Evolutionary conservation across 1,140 invertebrate species (phyloP), one percentile per base, ranked within the genome.

Genomic region (Mactra quadrangularis): DNA sequence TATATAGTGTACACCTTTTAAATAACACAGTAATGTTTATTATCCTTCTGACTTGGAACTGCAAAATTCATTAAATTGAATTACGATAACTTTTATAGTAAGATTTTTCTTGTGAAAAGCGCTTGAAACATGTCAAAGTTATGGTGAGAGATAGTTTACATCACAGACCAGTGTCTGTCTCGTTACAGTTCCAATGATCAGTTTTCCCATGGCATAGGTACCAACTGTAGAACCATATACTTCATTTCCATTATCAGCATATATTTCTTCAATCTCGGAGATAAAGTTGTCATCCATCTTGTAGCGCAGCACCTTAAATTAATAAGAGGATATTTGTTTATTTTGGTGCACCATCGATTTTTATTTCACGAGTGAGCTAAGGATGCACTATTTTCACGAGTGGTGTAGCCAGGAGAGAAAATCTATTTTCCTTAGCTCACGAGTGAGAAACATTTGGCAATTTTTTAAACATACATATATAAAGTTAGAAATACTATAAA

Each of bases 181-280:
- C 3, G 1, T 31, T 7, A 78, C n/a, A 1, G 75, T 55, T 25
- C 75, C 60, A 22, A 78, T 38, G 1, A 78, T 22, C 6, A 78
- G 45, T 13, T 25, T 62, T 41, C 75, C 31, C 7, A 68, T 78
- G 7, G 35, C 60, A 35, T 68, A 68, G 0, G 52, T 41, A 25
- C 60, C 75, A n/a, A 31, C 31, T 38, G 75, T 17, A 3, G 75
- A 78, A 3, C 38, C 62, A 9, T 25, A 31, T 22, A 62, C 25
- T 33, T 66, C 47, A 15, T 25, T 19, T 1, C 75, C 75, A 45
- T 78, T 62, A 59, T 78, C 75, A 0, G 62, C 59, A 50, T 66
- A 78, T 3, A 78, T 52, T 31, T 78, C 75, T n/a, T 62, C 62
- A 0, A 78, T 47, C 6, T 38, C 50, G n/a, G 47, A 62, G 7